Evolutionary conservation across 2,888 invertebrate genomes (phyloP), one percentile per base, ranked within the genome.

Genomic region (Polyommatus icarus): DNA sequence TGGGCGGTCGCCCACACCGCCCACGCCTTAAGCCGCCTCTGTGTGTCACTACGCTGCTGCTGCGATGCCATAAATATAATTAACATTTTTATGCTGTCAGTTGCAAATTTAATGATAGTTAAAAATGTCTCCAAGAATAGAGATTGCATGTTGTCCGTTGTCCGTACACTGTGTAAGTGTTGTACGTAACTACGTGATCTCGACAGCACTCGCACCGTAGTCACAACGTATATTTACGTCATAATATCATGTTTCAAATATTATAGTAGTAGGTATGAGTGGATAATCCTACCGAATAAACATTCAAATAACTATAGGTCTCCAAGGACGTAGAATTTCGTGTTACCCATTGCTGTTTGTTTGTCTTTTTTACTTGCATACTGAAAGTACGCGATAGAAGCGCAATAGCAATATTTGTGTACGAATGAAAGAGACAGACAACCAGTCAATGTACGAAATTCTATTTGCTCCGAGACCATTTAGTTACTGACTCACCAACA

Each of bases 81-180:
- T 46, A 46, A 46, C 10, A 12, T 10, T 12, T 46, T 46, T 46
- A 0, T 46, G 46, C 12, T 46, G 46, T 46, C 3, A 46, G 10
- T 46, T 12, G 3, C 10, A 46, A 46, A n/a, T n/a, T n/a, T n/a
- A n/a, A 12, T 54, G 29, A 79, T 80, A 82, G 82, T 82, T 80
- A 76, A 76, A 81, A 82, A 82, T 82, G 81, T 79, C 82, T 82
- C 83, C 80, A 77, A 79, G 40, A 50, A 57, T 18, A 77, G 73
- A 85, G 88, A 87, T 87, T 91, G 91, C 91, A 91, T 91, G 91
- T 85, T 90, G 87, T 89, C 89, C 86, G 88, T 83, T 83, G 83
- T 84, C 82, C 83, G 80, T 81, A 82, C 80, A 80, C 79, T 79
- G 80, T 71, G 24, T 71, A 29, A 79, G 79, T 80, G 75, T 67